Conservation (phyloP, 2,797 vertebrate species). For the Sciaenops ocellatus region DNA sequence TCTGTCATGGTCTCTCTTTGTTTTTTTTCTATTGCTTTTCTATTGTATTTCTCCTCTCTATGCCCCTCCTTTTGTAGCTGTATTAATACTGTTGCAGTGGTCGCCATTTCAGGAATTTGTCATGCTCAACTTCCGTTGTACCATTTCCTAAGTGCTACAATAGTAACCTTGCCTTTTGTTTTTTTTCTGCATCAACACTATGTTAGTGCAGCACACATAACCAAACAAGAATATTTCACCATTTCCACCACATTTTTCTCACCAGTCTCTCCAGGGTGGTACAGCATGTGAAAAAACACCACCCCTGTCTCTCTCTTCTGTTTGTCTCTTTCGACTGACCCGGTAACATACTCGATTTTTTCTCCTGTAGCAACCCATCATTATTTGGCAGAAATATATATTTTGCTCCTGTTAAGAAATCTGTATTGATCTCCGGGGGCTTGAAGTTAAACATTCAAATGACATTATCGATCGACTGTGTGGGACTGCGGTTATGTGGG, state of each 20-base stretch:
- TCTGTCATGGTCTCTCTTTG: slow-evolving; percentile 43
- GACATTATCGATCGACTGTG: slow-evolving; percentile 65
- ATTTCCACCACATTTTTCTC: slow-evolving; percentile 5
- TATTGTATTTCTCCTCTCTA: neutral
- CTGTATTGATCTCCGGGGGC: slow-evolving; percentile 49
- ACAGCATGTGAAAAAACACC: slow-evolving; percentile 4
- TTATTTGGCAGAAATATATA: slow-evolving; percentile 42
- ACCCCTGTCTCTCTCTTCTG: neutral
- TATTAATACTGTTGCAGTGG: neutral
- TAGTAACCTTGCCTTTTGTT: neutral
- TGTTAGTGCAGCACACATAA: neutral
- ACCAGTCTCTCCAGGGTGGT: neutral
- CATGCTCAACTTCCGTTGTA: neutral
- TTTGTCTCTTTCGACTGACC: slow-evolving; percentile 21
- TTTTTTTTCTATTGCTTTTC: slow-evolving; percentile 23
- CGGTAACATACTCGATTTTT: neutral
- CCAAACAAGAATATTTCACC: neutral
- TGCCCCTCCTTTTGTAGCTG: slow-evolving; percentile 11
- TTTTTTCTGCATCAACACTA: neutral
- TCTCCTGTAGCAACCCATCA: slow-evolving; percentile 14
- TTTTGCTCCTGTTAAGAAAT: slow-evolving; percentile 62
- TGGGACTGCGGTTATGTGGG: slow-evolving; percentile 39
- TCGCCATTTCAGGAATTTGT: slow-evolving; percentile 5
- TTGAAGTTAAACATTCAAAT: slow-evolving; percentile 69
- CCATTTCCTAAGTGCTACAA: neutral